Conservation (phyloP, 2,113 vertebrate species). For the Conger conger region DNA sequence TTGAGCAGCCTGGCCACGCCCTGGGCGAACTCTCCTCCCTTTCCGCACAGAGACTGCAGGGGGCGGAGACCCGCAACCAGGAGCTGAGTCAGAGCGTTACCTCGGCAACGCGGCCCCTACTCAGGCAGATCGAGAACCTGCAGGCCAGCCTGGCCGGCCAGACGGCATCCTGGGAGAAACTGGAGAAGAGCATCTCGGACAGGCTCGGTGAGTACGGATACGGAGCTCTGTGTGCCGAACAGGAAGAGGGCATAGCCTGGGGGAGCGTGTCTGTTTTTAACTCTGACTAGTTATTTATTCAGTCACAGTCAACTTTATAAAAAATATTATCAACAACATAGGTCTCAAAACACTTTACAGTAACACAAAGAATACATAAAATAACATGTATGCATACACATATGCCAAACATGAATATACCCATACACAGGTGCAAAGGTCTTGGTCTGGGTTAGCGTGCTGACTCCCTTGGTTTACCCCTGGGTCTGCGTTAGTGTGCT, state of each 20-base stretch:
- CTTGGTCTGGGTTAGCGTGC: background rate
- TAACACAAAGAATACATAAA: too few relatives aligned
- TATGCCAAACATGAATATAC: too few relatives aligned
- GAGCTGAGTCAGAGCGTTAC: conserved; percentile 93
- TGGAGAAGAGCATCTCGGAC: conserved; percentile 94
- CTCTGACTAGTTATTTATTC: too few relatives aligned
- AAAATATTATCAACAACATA: too few relatives aligned
- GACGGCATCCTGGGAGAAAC: conserved; percentile 89
- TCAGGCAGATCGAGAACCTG: conserved; percentile 94
- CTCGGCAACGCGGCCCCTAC: conserved; percentile 87
- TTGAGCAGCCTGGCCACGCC: too few relatives aligned
- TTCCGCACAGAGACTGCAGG: conserved; percentile 84
- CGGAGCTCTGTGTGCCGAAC: background rate
- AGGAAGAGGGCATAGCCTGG: background rate
- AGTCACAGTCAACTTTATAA: too few relatives aligned
- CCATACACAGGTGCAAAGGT: too few relatives aligned
- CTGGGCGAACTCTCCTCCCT: background rate
- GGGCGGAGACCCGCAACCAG: conserved; percentile 90
- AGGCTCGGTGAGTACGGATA: conserved; percentile 77
- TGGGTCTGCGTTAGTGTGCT: too few relatives aligned
- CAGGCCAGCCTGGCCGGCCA: conserved; percentile 89
- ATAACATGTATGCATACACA: too few relatives aligned
- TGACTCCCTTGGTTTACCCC: background rate
- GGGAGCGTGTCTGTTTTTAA: background rate
- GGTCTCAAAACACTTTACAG: too few relatives aligned